Percentiles rank a stretch among this genome's conserved stretches.
Evolutionary conservation across 2,888 invertebrate genomes (phyloP).

Genomic region (Protophormia terraenovae): DNA sequence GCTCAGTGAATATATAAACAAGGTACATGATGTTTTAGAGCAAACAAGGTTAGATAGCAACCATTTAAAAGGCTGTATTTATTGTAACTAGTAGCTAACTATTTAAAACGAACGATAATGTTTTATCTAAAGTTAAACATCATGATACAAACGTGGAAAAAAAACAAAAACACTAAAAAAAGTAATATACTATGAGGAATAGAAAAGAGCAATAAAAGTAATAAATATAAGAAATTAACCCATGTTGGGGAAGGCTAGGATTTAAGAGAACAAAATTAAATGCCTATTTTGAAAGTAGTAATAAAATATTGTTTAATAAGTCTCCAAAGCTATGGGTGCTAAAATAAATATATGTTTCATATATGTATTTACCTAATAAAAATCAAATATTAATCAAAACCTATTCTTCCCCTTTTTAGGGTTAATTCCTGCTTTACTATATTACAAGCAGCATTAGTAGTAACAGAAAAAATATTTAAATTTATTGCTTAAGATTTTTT

Average conservation of each 20-base stretch:
- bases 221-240: slow-evolving; percentile 15
- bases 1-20: slow-evolving; percentile 24
- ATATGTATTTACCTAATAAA: no score
- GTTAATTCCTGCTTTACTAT: background rate
- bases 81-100: slow-evolving; percentile 44
- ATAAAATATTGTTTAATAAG: no score
- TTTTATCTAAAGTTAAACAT: slow-evolving; percentile 59
- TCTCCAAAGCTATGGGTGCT: no score
- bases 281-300: no score
- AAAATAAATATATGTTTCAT: no score
- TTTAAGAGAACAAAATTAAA: no score
- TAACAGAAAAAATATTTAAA: slow-evolving; percentile 23
- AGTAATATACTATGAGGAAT: background rate
- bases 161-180: slow-evolving; percentile 3
- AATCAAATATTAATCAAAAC: background rate
- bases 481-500: slow-evolving; percentile 53
- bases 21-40: background rate
- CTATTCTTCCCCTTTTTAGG: background rate
- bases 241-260: no score
- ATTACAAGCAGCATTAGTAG: background rate
- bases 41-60: background rate
- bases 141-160: slow-evolving; percentile 22
- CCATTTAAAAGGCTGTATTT: background rate
- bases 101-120: slow-evolving; percentile 48
- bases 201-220: background rate